phyloP scores from a whole-genome alignment of 2,113 vertebrate genomes.

The Python bivittatus region DNA sequence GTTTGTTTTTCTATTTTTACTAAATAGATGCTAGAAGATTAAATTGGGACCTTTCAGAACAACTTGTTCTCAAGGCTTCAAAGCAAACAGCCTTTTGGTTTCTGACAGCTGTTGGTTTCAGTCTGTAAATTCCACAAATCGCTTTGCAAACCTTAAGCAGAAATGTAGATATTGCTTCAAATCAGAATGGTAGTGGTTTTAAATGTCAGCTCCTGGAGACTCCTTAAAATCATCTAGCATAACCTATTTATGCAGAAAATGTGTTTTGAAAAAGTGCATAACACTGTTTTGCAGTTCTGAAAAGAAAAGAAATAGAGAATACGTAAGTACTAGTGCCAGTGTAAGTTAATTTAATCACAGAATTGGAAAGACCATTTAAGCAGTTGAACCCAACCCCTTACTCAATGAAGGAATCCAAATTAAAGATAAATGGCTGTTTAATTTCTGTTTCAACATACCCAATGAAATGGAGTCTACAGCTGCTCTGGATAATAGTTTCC shows the following conservation, averaged over 20 bases:
- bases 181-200: not conserved
- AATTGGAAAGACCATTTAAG: not conserved
- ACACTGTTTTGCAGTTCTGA: not conserved
- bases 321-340: not conserved
- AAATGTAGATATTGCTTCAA: not conserved
- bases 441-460: not conserved
- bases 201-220: not conserved
- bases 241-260: not conserved
- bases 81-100: not conserved
- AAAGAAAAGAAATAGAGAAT: not conserved
- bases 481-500: not conserved
- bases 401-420: not conserved
- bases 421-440: not conserved
- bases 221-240: not conserved
- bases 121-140: not conserved
- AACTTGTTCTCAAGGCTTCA: not conserved
- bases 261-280: not conserved
- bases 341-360: not conserved
- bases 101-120: conserved; percentile 23
- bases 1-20: not conserved
- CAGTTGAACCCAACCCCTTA: not conserved
- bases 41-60: not conserved
- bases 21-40: not conserved
- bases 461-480: not conserved
- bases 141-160: not conserved